Evolutionary conservation across 2,113 vertebrate species (phyloP), one percentile per base, ranked within the genome.

Genomic region (Dinomys branickii): DNA sequence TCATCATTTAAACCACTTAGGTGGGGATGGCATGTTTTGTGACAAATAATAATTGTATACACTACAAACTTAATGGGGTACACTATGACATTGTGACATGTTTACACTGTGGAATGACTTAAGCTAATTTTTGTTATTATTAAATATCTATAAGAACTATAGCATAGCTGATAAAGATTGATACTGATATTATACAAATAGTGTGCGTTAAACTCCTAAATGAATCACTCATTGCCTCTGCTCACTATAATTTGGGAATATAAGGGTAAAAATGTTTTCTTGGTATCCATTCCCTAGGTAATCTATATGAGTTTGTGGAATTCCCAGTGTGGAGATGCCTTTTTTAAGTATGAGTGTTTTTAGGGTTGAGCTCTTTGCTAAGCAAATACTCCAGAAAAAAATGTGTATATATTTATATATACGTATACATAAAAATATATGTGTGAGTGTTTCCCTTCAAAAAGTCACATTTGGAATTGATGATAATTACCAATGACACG

Each of bases 371-470:
- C 63, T 91, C 22, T 88, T 85, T 86, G 56, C 80, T 85, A 83
- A 95, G 30, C 38, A 97, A 93, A 91, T 44, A 56, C 9, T 96
- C 9, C 41, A 94, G 77, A 83, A 90, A 24, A 91, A 88, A 44
- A 30, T 30, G 30, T 63, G 28, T 30, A 54, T 54, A 54, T 58
- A 35, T 67, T 35, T 67, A 67, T 35, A 35, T 67, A 35, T 67
- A 35, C 7, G 16, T 67, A 67, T 67, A 69, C 7, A 17, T 20
- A 84, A 78, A 50, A 50, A 50, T 50, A 50, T 50, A 41, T 77
- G 58, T 78, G 13, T 71, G 58, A 83, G 13, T 71, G 24, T 28
- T 87, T 52, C 54, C 59, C 28, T 95, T 94, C 30, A 65, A 28
- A 50, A 84, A 65, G 22, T 92, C 35, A 83, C 30, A 58, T 61